phyloP scores from a whole-genome alignment of 37 sponge, comb jelly and placozoan species.

The Amphimedon queenslandica region DNA sequence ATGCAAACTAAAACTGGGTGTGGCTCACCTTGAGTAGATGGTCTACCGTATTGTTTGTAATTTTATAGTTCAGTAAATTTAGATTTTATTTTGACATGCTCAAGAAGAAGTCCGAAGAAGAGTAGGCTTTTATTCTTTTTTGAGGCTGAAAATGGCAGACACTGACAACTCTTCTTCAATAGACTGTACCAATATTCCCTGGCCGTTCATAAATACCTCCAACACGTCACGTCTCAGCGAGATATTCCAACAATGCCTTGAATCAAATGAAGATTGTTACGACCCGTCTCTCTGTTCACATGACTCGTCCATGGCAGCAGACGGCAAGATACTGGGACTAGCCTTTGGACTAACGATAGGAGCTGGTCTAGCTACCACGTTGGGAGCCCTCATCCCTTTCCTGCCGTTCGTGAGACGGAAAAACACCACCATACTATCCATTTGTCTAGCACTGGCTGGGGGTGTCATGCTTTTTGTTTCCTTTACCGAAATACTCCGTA shows the following conservation, averaged over 20 bases:
- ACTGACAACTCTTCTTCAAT: neutral
- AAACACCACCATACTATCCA: conserved; percentile 36
- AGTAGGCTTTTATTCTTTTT: too few relatives aligned
- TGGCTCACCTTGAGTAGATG: too few relatives aligned
- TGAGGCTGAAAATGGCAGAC: too few relatives aligned
- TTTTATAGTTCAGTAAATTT: too few relatives aligned
- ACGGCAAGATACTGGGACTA: conserved; percentile 31
- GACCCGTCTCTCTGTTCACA: neutral
- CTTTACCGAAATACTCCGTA: conserved; percentile 51
- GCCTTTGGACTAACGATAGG: conserved; percentile 74
- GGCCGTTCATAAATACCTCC: neutral
- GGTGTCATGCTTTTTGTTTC: conserved; percentile 76
- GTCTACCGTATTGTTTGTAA: too few relatives aligned
- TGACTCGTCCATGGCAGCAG: too few relatives aligned
- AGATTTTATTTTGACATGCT: too few relatives aligned
- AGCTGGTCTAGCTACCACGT: conserved; percentile 59
- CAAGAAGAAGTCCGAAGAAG: too few relatives aligned
- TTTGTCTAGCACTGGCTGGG: conserved; percentile 43
- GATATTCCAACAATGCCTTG: neutral
- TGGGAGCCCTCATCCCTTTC: conserved; percentile 64
- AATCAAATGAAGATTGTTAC: neutral
- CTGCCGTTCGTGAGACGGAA: conserved; percentile 50
- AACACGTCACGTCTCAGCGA: neutral
- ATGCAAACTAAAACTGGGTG: too few relatives aligned
- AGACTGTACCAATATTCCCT: neutral